Percentiles rank a stretch among this genome's conserved stretches.
Conservation (phyloP, 2,888 invertebrate genomes). For the Carpatolechia fugitivella region DNA sequence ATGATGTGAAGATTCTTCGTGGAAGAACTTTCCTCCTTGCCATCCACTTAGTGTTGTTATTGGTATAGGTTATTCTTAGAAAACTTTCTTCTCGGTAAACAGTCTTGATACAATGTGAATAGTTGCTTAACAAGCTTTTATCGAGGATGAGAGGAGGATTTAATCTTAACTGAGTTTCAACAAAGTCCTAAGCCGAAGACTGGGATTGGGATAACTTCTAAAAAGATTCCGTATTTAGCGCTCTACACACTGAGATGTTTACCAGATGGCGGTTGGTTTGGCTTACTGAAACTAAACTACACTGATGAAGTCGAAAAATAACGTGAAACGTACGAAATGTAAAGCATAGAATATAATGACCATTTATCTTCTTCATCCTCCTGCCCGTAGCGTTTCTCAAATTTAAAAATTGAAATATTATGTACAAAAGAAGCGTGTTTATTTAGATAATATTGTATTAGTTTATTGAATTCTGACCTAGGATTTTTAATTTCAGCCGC, state of each 20-base stretch:
- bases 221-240: constrained; percentile 2
- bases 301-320: too few relatives aligned
- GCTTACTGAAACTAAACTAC: too few relatives aligned
- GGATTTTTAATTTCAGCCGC: too few relatives aligned
- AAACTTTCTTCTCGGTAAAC: constrained; percentile 1
- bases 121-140: constrained; percentile 12
- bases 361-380: too few relatives aligned
- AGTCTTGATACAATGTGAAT: constrained; percentile 4
- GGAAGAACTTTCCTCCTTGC: not conserved
- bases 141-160: constrained; percentile 7
- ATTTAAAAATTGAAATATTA: too few relatives aligned
- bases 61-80: not conserved
- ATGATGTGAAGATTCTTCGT: not conserved
- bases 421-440: too few relatives aligned
- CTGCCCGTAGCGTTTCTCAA: too few relatives aligned
- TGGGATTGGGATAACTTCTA: not conserved
- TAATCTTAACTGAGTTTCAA: constrained; percentile 8
- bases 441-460: too few relatives aligned
- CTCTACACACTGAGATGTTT: not conserved
- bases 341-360: too few relatives aligned
- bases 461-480: too few relatives aligned
- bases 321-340: too few relatives aligned
- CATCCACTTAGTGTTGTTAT: not conserved
- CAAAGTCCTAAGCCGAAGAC: not conserved
- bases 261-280: too few relatives aligned